Percentiles rank a stretch among this genome's conserved stretches.
Conservation (phyloP, 2,113 vertebrate species). For the Patagioenas fasciata region DNA sequence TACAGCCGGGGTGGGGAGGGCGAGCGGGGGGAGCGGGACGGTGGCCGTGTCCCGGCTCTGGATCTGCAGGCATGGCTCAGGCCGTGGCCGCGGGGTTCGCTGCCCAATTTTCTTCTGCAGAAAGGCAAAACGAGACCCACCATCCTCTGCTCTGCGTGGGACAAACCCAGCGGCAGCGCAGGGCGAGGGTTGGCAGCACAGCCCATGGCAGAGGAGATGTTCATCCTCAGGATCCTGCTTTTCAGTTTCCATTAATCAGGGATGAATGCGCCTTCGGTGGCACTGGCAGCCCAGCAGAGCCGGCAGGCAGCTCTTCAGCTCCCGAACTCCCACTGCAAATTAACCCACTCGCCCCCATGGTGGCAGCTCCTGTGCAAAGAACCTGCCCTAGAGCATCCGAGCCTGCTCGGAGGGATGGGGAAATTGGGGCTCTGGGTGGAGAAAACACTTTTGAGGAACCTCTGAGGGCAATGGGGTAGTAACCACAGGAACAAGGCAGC, state of each 20-base stretch:
- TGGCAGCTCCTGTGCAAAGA: neutral
- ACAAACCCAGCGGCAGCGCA: fast-evolving
- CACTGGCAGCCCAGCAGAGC: neutral
- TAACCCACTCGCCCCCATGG: neutral
- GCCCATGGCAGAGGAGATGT: fast-evolving
- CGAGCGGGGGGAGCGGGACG: fast-evolving
- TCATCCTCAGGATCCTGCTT: neutral
- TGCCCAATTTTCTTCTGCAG: fast-evolving
- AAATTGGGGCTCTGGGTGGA: neutral
- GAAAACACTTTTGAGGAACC: neutral
- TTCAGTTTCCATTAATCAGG: constrained; percentile 29
- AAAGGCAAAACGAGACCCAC: neutral
- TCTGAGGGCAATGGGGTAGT: neutral
- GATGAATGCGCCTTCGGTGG: neutral
- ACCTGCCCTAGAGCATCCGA: neutral
- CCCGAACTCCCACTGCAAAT: neutral
- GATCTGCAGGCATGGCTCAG: neutral
- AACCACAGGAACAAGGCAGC: neutral
- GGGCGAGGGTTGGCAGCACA: neutral
- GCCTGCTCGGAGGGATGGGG: fast-evolving
- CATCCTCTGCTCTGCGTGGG: fast-evolving
- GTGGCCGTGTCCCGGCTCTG: neutral
- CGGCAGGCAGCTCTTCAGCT: neutral
- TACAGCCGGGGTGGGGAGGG: neutral
- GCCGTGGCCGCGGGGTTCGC: fast-evolving